Evolutionary conservation across 2,113 vertebrate genomes (phyloP), one percentile per base, ranked within the genome.

Genomic region (Diglossa brunneiventris): DNA sequence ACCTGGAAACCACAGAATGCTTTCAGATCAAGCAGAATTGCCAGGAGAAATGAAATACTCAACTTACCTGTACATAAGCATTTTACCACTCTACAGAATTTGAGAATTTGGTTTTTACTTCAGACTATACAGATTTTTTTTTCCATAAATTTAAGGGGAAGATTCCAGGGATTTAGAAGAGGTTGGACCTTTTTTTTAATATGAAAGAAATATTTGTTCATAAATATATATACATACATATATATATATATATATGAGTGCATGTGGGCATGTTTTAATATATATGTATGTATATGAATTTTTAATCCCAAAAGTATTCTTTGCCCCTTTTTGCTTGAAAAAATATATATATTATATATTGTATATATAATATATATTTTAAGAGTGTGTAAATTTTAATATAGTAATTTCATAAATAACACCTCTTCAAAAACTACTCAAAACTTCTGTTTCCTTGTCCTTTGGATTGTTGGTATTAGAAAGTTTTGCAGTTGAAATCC

Each of bases 91-190:
- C 41, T 37, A 27, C 35, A 79, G 91, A 80, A 87, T 74, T 58
- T 27, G 16, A 82, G 46, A 73, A 81, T 87, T 92, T 53, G 18
- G 13, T 28, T 81, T 94, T 37, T 89, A 66, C 49, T 91, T 94
- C 75, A 50, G 62, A 85, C 49, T 69, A 67, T 35, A 77, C 28
- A 55, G 56, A 42, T 61, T 52, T 66, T 78, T 59, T 78, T 63
- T 91, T 92, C 55, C 90, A 92, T 95, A 94, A 76, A 93, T 91
- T 88, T 70, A 92, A 90, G 92, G 94, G 82, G 94, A 91, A 94
- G 61, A 96, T 94, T 98, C 98, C 97, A 98, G 98, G 97, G 96
- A 97, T 95, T 97, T 97, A 96, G 93, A 87, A 97, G 94, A 97
- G 86, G 83, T 89, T 73, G 46, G 92, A 95, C 53, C 33, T 88